A percentile compares a stretch with the other conserved stretches of the same genome.
phyloP scores from a whole-genome alignment of 2,888 invertebrate genomes.

The Erebia palarica region DNA sequence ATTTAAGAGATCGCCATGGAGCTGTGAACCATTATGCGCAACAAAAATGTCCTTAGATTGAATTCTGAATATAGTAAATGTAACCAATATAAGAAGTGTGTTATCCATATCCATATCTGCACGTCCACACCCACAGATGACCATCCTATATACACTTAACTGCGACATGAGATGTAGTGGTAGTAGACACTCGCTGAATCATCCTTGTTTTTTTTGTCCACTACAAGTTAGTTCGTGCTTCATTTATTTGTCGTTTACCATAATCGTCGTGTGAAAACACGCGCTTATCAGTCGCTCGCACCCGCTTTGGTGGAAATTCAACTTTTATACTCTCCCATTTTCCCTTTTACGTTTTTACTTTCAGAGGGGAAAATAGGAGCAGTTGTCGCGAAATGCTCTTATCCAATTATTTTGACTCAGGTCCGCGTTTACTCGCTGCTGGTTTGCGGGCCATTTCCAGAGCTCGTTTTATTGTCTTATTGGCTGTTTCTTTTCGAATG shows the following conservation, averaged over 20 bases:
- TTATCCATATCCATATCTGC: too few relatives aligned
- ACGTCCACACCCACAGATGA: too few relatives aligned
- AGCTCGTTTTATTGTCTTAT: conserved; percentile 25
- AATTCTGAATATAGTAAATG: too few relatives aligned
- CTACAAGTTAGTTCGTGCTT: too few relatives aligned
- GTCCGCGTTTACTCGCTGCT: conserved; percentile 24
- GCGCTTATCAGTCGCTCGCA: conserved; percentile 25
- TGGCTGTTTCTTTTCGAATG: conserved; percentile 17
- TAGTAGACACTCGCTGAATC: too few relatives aligned
- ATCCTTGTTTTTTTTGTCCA: too few relatives aligned
- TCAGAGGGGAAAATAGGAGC: conserved; percentile 24
- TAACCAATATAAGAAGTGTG: too few relatives aligned
- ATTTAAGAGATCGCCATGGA: too few relatives aligned
- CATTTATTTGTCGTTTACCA: neutral
- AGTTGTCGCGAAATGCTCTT: conserved; percentile 29
- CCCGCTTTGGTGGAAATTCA: conserved; percentile 26
- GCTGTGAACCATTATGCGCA: too few relatives aligned
- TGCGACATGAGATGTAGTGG: too few relatives aligned
- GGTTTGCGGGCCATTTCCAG: conserved; percentile 7
- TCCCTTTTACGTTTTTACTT: conserved; percentile 30
- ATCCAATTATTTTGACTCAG: conserved; percentile 38
- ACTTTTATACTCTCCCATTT: conserved; percentile 30
- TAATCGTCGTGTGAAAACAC: conserved; percentile 15
- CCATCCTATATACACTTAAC: neutral
- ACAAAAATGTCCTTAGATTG: too few relatives aligned